Base-by-base conservation (phyloP, 2,797 vertebrate genomes). In the Phalloptychus januarius region DNA sequence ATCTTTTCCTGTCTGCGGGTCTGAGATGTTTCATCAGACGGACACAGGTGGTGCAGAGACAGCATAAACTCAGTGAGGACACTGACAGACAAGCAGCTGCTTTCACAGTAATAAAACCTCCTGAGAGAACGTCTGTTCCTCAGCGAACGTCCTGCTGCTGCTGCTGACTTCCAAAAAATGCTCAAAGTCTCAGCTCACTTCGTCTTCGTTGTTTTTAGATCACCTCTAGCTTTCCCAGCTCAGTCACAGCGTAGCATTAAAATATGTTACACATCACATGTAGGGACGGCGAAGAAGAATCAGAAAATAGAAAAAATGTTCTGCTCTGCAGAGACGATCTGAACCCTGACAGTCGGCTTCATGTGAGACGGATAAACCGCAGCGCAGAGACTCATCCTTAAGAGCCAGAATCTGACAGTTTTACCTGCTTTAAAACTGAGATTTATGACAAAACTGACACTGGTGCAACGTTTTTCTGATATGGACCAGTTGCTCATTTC, bases 11-110 rank as follows among this genome's bases (percentile, higher is more conserved):
- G 25, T 45, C 40, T 70, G 25, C 13, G 1, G 67, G 40, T 70
- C 42, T 70, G 67, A 45, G 67, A 70, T 70, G 40, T 70, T 45
- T 70, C n/a, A 13, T n/a, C 40, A 74, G 54, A 79, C 36, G 85
- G 84, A 90, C 89, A 90, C 92, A 94, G 93, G 88, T 92, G 91
- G 79, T 92, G 89, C 88, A 85, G 87, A 90, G 87, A 87, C 90
- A 93, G 92, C 92, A 92, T 79, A 91, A 93, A 90, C 77, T 28
- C 87, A 75, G 54, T 0, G 83, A 93, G 85, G 85, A 88, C 86
- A 76, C 87, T 91, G 88, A 91, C 86, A 93, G 91, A 91, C 91
- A 91, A 86, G 85, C 92, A 94, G 91, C 89, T 93, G 92, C 86
- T 85, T 88, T 76, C 80, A 78, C 85, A 77, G 77, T 77, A 85